Percentiles rank a stretch among this genome's conserved stretches.
These are phyloP conservation scores for Trinorchestia longiramus DNA, from an alignment of 1,140 invertebrate species.

Conservation along the genomic window DNA sequence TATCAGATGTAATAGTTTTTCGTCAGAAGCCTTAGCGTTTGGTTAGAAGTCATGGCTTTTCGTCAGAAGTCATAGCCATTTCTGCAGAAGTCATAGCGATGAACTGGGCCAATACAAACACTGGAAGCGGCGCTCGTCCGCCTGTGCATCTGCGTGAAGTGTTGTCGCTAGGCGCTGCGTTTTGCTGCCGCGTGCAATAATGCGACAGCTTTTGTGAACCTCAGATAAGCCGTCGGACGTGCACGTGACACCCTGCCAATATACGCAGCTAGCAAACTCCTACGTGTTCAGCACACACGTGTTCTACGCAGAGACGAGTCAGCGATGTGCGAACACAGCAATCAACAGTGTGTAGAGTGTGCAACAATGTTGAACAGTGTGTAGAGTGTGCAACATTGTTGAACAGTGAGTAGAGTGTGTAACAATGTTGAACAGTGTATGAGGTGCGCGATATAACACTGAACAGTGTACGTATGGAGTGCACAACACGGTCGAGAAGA, in stretches of 20 bases:
- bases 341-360: background rate
- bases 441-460: background rate
- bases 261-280: background rate
- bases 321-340: background rate
- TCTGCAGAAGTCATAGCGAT: background rate
- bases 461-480: background rate
- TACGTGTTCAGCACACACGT: background rate
- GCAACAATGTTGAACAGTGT: background rate
- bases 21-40: no score
- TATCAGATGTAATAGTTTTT: no score
- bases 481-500: no score
- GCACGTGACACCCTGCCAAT: conserved; percentile 36
- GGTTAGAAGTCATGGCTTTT: no score
- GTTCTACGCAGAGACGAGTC: background rate
- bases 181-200: conserved; percentile 45
- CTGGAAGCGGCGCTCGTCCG: background rate
- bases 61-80: no score
- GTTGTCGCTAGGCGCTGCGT: background rate
- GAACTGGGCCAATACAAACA: background rate
- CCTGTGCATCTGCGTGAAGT: background rate
- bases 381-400: background rate
- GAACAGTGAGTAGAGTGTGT: background rate
- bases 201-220: background rate
- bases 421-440: background rate
- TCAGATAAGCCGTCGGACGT: conserved; percentile 5